A percentile compares a stretch with the other conserved stretches of the same genome.
These are phyloP conservation scores for Spisula solida DNA, from an alignment of 2,888 invertebrate genomes.

Conservation along the genomic window DNA sequence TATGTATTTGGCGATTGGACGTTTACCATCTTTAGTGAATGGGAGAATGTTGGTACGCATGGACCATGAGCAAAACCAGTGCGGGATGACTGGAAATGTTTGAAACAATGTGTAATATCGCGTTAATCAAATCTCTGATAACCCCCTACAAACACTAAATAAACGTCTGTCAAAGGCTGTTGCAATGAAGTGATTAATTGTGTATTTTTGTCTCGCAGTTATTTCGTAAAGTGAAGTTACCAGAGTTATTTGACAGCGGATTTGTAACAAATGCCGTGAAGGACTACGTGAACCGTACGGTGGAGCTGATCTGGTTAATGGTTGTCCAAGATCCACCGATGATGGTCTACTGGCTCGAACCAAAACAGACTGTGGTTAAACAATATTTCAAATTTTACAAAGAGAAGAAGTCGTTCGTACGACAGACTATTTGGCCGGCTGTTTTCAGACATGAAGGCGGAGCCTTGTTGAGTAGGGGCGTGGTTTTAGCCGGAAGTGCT, in stretches of 20 bases:
- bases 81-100: too few species aligned
- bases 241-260: slow-evolving; percentile 59
- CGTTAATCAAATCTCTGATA: too few species aligned
- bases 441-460: slow-evolving; percentile 60
- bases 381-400: slow-evolving; percentile 63
- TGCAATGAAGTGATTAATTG: background rate
- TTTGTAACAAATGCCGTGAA: slow-evolving; percentile 45
- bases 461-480: slow-evolving; percentile 60
- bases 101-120: too few species aligned
- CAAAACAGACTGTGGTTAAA: slow-evolving; percentile 45
- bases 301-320: slow-evolving; percentile 65
- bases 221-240: slow-evolving; percentile 61
- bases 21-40: too few species aligned
- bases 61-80: too few species aligned
- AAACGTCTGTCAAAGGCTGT: too few species aligned
- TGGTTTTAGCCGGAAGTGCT: slow-evolving; percentile 52
- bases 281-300: slow-evolving; percentile 54
- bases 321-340: slow-evolving; percentile 62
- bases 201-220: slow-evolving; percentile 44
- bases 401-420: slow-evolving; percentile 41
- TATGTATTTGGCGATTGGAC: too few species aligned
- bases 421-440: slow-evolving; percentile 68
- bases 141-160: too few species aligned
- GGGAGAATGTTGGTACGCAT: too few species aligned
- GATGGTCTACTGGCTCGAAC: slow-evolving; percentile 66